Evolutionary conservation across 1,140 invertebrate genomes (phyloP).

Genomic region (Orussus abietinus): DNA sequence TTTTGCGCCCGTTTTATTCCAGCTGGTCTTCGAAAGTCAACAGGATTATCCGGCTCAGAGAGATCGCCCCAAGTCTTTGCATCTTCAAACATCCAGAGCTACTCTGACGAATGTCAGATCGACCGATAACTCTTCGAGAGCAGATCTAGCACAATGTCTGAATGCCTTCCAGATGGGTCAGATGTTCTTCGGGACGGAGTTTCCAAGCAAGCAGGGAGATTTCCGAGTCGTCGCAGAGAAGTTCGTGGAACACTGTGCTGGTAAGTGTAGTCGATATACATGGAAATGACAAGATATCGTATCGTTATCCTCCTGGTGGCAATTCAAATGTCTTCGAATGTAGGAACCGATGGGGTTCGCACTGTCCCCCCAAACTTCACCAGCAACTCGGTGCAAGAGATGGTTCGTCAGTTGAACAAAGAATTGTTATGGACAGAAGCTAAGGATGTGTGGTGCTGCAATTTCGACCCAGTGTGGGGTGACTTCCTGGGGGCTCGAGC

Average conservation of each 20-base stretch:
- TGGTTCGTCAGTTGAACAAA: constrained; percentile 51
- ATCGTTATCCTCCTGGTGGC: too few relatives aligned
- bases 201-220: constrained; percentile 65
- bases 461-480: constrained; percentile 86
- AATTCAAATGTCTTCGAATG: background rate
- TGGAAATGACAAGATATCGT: too few relatives aligned
- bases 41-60: constrained; percentile 68
- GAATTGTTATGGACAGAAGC: constrained; percentile 80
- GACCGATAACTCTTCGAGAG: constrained; percentile 63
- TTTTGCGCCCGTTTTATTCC: constrained; percentile 24
- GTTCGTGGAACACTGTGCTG: constrained; percentile 69
- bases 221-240: constrained; percentile 69
- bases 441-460: constrained; percentile 83
- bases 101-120: constrained; percentile 76
- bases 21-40: constrained; percentile 70
- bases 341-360: constrained; percentile 55
- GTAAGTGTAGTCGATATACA: too few relatives aligned
- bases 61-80: constrained; percentile 76
- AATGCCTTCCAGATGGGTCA: constrained; percentile 69
- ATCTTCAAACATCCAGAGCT: constrained; percentile 76
- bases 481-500: constrained; percentile 83
- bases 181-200: constrained; percentile 69
- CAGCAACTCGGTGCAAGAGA: constrained; percentile 49
- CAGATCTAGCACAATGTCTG: constrained; percentile 70
- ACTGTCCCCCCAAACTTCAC: constrained; percentile 41